Evolutionary conservation across 1,140 invertebrate genomes (phyloP).

Genomic region (Calliopsis andreniformis): DNA sequence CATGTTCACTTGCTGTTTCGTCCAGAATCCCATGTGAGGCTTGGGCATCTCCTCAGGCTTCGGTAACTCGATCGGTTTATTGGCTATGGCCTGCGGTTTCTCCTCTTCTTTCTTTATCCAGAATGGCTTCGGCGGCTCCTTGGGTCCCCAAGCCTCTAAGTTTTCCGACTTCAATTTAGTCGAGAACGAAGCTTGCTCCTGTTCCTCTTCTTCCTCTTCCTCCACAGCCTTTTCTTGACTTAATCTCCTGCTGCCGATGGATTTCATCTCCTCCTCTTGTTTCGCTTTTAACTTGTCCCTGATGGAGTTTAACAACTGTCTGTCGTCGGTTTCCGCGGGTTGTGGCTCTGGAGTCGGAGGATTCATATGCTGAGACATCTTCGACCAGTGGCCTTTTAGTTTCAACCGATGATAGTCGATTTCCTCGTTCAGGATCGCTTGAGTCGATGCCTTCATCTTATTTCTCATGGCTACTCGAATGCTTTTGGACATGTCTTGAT

Average conservation of each 20-base stretch:
- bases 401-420: constrained; percentile 74
- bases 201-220: constrained; percentile 58
- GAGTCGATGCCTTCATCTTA: constrained; percentile 79
- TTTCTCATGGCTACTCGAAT: constrained; percentile 87
- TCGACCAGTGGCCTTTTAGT: constrained; percentile 66
- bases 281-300: constrained; percentile 79
- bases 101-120: constrained; percentile 81
- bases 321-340: constrained; percentile 66
- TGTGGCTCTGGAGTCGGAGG: constrained; percentile 54
- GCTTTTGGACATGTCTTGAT: constrained; percentile 83
- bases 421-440: constrained; percentile 80
- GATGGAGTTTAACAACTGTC: constrained; percentile 75
- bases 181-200: constrained; percentile 75
- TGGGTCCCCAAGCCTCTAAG: constrained; percentile 77
- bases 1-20: constrained; percentile 80
- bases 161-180: constrained; percentile 67
- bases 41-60: constrained; percentile 80
- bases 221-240: constrained; percentile 49
- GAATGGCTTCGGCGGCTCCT: constrained; percentile 78
- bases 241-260: constrained; percentile 36
- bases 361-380: constrained; percentile 60
- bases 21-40: constrained; percentile 81
- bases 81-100: constrained; percentile 56
- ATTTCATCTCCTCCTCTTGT: constrained; percentile 79
- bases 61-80: constrained; percentile 67